Percentiles rank a stretch among this genome's conserved stretches.
Evolutionary conservation across 2,113 vertebrate species (phyloP).

Genomic region (Fulmarus glacialis): DNA sequence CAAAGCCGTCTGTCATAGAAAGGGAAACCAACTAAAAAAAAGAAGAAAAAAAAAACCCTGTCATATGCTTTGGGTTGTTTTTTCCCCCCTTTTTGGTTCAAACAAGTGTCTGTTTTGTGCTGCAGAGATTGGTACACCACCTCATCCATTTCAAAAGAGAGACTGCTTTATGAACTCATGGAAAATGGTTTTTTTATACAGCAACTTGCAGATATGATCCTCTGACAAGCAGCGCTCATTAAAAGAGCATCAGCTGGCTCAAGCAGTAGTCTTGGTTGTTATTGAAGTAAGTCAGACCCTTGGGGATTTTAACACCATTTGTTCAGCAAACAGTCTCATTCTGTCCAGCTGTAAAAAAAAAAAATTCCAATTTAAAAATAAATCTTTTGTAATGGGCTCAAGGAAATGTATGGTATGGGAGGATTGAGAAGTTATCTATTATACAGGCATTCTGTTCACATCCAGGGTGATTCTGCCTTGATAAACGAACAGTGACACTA

Average conservation of each 20-base stretch:
- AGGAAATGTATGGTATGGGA: slow-evolving; percentile 44
- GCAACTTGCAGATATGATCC: slow-evolving; percentile 59
- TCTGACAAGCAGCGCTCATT: slow-evolving; percentile 70
- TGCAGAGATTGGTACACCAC: slow-evolving; percentile 17
- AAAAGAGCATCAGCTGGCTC: slow-evolving; percentile 48
- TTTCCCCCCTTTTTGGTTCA: slow-evolving; percentile 15
- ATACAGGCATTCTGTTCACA: slow-evolving; percentile 42
- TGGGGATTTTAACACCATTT: slow-evolving; percentile 64
- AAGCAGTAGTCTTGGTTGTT: slow-evolving; percentile 27
- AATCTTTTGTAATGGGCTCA: slow-evolving; percentile 64
- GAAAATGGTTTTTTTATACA: slow-evolving; percentile 59
- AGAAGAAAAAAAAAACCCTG: not conserved
- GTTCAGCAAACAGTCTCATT: slow-evolving; percentile 62
- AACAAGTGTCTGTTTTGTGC: slow-evolving; percentile 43
- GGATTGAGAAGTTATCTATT: slow-evolving; percentile 22
- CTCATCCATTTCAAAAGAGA: slow-evolving; percentile 59
- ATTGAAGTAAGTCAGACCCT: slow-evolving; percentile 30
- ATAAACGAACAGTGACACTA: slow-evolving; percentile 32
- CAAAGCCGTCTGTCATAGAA: not conserved
- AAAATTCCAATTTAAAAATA: slow-evolving; percentile 46
- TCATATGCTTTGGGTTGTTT: not conserved
- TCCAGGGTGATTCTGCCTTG: slow-evolving; percentile 39
- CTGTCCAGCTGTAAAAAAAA: slow-evolving; percentile 33
- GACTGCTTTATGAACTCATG: slow-evolving; percentile 60
- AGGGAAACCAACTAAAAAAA: not conserved